A percentile compares a stretch with the other conserved stretches of the same genome.
Conservation (phyloP, 2,113 vertebrate genomes). For the Tringa solitaria region DNA sequence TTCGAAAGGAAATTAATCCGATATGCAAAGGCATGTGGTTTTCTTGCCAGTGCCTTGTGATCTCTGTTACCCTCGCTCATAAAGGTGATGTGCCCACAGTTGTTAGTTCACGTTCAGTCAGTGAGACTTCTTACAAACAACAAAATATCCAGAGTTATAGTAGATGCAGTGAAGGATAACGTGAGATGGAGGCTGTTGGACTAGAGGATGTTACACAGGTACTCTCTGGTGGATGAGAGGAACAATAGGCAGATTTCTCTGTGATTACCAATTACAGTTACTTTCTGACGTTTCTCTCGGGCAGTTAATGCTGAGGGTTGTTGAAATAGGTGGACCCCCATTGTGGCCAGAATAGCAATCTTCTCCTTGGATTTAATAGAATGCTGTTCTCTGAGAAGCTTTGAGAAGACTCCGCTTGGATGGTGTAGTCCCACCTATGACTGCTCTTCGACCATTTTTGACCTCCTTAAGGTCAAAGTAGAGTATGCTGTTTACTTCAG, state of each 20-base stretch:
- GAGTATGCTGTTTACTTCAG: not conserved
- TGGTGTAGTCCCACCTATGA: not conserved
- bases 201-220: not conserved
- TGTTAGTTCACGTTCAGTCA: not conserved
- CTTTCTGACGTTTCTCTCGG: not conserved
- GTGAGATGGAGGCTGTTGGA: not conserved
- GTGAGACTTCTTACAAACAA: not conserved
- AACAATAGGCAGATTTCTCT: not conserved
- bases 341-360: not conserved
- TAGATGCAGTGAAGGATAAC: not conserved
- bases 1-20: not conserved
- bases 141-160: not conserved
- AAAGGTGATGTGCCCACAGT: not conserved
- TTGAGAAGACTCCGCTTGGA: not conserved
- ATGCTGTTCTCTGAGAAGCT: not conserved
- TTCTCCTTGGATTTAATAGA: not conserved
- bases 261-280: not conserved
- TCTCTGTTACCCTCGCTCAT: not conserved
- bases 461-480: not conserved
- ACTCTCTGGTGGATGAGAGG: not conserved
- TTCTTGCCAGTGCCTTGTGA: not conserved
- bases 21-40: not conserved
- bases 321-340: accelerated
- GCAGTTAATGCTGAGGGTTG: not conserved
- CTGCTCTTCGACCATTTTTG: not conserved